Conservation (phyloP, 2,888 invertebrate species). For the Caenorhabditis imperialis region DNA sequence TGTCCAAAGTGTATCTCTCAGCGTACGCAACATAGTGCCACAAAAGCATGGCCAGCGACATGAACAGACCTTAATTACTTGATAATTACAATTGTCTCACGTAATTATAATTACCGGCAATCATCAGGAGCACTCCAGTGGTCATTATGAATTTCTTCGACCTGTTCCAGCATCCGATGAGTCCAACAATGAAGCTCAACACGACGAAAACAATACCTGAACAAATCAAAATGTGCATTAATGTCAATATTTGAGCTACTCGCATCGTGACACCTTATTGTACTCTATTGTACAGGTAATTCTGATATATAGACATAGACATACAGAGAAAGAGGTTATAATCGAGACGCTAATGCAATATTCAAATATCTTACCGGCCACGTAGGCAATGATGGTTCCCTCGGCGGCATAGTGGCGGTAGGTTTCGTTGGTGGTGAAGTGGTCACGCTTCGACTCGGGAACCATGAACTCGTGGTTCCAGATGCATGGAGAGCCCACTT, state of each 20-base stretch:
- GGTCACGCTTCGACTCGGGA: slow-evolving; percentile 59
- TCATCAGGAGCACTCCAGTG: slow-evolving; percentile 80
- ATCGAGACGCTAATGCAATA: slow-evolving; percentile 23
- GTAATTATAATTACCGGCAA: slow-evolving; percentile 12
- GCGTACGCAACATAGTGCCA: slow-evolving; percentile 85
- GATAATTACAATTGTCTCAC: background rate
- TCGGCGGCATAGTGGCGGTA: slow-evolving; percentile 59
- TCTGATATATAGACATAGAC: slow-evolving; percentile 36
- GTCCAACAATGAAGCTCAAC: slow-evolving; percentile 94
- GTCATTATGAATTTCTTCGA: slow-evolving; percentile 93
- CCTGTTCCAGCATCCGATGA: slow-evolving; percentile 95
- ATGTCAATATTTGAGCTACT: slow-evolving; percentile 52
- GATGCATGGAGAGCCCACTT: slow-evolving; percentile 70
- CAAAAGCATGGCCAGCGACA: slow-evolving; percentile 94
- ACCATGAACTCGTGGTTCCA: slow-evolving; percentile 68
- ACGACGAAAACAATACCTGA: slow-evolving; percentile 89
- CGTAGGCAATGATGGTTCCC: slow-evolving; percentile 50
- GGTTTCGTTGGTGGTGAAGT: slow-evolving; percentile 58
- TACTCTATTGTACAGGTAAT: slow-evolving; percentile 49
- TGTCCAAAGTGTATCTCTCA: slow-evolving; percentile 93
- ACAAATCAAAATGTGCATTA: slow-evolving; percentile 56
- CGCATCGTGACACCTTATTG: slow-evolving; percentile 49
- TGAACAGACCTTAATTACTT: slow-evolving; percentile 82
- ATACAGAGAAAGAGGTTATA: background rate
- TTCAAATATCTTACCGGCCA: slow-evolving; percentile 45